phyloP scores from a whole-genome alignment of 2,888 invertebrate species.

The Hypomecis atomaria region DNA sequence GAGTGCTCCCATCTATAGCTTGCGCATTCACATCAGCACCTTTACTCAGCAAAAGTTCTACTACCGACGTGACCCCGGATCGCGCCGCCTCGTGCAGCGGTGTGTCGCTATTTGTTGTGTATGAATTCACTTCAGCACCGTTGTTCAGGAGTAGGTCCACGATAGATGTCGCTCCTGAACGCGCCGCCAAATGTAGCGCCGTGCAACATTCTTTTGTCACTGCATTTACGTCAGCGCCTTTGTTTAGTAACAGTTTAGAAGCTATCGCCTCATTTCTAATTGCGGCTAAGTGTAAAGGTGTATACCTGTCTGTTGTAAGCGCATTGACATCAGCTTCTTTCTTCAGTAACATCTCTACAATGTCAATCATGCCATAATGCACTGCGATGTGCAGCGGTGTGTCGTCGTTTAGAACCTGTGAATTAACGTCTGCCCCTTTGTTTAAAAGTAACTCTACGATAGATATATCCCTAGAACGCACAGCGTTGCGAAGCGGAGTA shows the following conservation, averaged over 20 bases:
- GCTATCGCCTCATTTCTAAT: too few species aligned
- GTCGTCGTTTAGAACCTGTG: neutral
- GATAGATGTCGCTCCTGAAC: neutral
- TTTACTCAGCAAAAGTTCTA: neutral
- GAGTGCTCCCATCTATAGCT: neutral
- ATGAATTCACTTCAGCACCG: neutral
- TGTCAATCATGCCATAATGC: too few species aligned
- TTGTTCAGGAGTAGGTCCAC: neutral
- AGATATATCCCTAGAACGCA: neutral
- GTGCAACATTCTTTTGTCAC: neutral
- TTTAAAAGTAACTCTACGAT: neutral
- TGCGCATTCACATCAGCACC: neutral
- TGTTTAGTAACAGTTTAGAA: neutral
- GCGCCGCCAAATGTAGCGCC: neutral
- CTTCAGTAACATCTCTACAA: too few species aligned
- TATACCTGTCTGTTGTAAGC: too few species aligned
- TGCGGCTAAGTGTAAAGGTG: too few species aligned
- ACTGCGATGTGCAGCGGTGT: conserved; percentile 14
- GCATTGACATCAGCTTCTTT: too few species aligned
- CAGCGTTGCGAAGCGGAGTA: neutral
- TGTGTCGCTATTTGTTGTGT: neutral
- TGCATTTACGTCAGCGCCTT: neutral
- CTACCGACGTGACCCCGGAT: neutral
- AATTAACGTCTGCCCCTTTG: neutral
- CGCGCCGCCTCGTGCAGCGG: conserved; percentile 1